A percentile compares a stretch with the other conserved stretches of the same genome.
Conservation (phyloP, 2,797 vertebrate genomes). For the Picus viridis region DNA sequence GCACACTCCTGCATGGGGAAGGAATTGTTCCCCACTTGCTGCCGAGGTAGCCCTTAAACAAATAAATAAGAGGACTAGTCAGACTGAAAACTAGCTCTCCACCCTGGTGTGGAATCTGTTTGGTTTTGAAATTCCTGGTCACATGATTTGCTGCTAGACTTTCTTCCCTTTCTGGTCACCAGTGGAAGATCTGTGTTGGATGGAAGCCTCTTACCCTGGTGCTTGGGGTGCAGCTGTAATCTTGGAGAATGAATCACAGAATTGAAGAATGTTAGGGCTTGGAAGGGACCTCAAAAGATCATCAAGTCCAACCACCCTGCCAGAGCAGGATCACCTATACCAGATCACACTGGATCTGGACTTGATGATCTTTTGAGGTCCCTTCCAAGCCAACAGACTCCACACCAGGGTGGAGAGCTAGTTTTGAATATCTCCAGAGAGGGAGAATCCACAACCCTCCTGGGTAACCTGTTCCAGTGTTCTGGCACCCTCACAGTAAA, state of each 20-base stretch:
- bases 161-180: not conserved
- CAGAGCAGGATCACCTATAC: no score
- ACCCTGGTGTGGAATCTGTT: constrained; percentile 28
- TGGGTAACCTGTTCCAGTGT: no score
- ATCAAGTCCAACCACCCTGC: no score
- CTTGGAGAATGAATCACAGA: not conserved
- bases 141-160: not conserved
- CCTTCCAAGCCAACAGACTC: no score
- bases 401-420: no score
- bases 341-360: no score
- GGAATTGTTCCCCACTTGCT: not conserved
- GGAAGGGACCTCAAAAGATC: no score
- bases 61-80: constrained; percentile 36
- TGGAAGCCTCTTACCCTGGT: not conserved
- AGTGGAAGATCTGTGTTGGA: not conserved
- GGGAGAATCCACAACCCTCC: no score
- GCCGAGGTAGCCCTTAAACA: constrained; percentile 14
- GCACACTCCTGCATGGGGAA: not conserved
- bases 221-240: not conserved
- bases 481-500: no score
- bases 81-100: constrained; percentile 27
- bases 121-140: constrained; percentile 9
- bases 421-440: no score
- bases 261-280: no score
- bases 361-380: no score